Base-by-base conservation (phyloP, 2,797 vertebrate genomes). In the Cyprinella venusta region DNA sequence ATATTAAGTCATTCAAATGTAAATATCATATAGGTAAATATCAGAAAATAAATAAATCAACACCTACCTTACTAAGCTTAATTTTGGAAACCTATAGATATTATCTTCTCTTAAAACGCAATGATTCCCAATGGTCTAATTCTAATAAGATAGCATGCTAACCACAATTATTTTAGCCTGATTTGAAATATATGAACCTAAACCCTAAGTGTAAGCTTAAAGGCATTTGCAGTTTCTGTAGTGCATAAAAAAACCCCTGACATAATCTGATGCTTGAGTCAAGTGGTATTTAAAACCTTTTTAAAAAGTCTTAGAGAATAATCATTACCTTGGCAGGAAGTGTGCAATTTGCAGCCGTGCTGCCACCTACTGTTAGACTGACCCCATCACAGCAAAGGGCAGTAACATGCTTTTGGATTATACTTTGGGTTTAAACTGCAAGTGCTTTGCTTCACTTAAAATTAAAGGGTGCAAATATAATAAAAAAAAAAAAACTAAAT, bases 321-420 rank as follows among this genome's bases (percentile, higher is more conserved):
- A 36, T 52, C 26, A 50, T 52, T 33, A 36, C 9, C 24, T 71
- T 45, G 24, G 42, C 24, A 71, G n/a, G 1, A 13, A 26, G 8
- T 38, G 3, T 40, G 68, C 40, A 67, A 9, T 61, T 67, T 70
- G 40, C 21, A 63, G 26, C 21, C 26, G 65, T 69, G 24, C 81
- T 78, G 65, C 65, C 81, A 70, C 52, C 81, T 78, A 59, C 26
- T 78, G 81, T 48, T 61, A 36, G 21, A 68, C 13, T 45, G 36
- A 50, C 54, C 3, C 3, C 26, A 61, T 50, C 18, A 36, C 81
- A 64, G 33, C 56, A 70, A 63, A 83, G 33, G 10, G 3, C 45
- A 33, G 59, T 26, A 52, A 50, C 21, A 65, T 26, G 19, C 54
- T 63, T 12, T 50, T 63, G 26, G 26, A 50, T 63, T 63, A 16